These are phyloP conservation scores for Tragelaphus eurycerus DNA, from an alignment of 2,797 vertebrate genomes.

Conservation along the genomic window DNA sequence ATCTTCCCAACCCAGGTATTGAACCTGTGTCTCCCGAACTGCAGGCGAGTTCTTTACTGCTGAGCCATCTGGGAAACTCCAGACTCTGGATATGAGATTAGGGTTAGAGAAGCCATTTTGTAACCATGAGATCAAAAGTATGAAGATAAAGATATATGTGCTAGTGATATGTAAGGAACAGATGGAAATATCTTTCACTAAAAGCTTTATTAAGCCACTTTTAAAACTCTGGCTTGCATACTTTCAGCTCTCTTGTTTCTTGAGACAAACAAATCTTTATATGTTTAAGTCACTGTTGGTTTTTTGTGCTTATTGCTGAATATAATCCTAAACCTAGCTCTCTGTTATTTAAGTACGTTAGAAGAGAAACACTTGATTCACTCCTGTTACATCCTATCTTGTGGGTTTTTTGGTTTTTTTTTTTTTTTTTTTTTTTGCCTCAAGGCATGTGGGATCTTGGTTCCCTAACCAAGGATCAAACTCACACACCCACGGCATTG, in stretches of 20 bases:
- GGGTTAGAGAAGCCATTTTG: background rate
- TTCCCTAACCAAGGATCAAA: background rate
- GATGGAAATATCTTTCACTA: background rate
- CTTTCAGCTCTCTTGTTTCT: background rate
- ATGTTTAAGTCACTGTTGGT: background rate
- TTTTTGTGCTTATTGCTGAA: background rate
- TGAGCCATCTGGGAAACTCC: background rate
- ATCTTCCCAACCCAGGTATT: background rate
- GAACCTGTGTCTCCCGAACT: background rate
- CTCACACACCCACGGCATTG: background rate
- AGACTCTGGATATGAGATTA: background rate
- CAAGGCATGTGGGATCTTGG: background rate
- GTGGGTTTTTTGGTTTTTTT: background rate
- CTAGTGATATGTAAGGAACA: background rate
- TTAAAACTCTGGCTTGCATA: background rate
- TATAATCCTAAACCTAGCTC: background rate
- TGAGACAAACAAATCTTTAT: background rate
- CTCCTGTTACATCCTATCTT: background rate
- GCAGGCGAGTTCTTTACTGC: background rate
- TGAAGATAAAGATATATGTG: background rate
- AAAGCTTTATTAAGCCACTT: background rate
- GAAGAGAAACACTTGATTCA: background rate
- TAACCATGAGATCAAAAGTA: background rate
- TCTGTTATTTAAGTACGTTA: background rate
- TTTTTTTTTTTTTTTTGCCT: background rate